These are phyloP conservation scores for Ariopsis seemanni DNA, from an alignment of 2,113 vertebrate genomes.

Conservation along the genomic window DNA sequence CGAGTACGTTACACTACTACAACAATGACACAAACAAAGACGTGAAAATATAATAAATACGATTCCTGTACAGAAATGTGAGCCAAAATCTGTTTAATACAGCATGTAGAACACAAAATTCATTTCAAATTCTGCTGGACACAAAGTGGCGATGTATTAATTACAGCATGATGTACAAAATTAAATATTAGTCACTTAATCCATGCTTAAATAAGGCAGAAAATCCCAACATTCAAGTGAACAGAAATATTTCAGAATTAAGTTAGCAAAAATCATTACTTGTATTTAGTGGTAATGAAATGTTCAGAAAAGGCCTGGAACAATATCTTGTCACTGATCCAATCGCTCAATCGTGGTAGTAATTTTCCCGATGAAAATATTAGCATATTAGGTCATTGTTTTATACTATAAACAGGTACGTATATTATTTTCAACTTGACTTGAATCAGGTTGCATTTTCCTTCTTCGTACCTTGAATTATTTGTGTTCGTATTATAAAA, in stretches of 20 bases:
- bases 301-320: slow-evolving; percentile 16
- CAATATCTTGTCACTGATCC: background rate
- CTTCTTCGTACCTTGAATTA: background rate
- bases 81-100: slow-evolving; percentile 31
- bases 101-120: slow-evolving; percentile 12
- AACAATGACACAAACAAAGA: background rate
- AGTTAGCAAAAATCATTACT: background rate
- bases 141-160: slow-evolving; percentile 26
- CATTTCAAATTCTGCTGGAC: slow-evolving; percentile 31
- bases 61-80: background rate
- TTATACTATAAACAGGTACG: background rate
- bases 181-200: slow-evolving; percentile 28
- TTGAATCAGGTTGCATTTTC: background rate
- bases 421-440: background rate
- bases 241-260: background rate
- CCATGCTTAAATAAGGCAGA: slow-evolving; percentile 15
- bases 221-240: background rate
- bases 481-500: background rate
- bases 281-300: slow-evolving; percentile 10
- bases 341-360: background rate
- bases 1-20: background rate
- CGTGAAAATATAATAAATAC: background rate
- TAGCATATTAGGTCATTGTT: background rate
- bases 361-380: background rate
- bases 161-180: slow-evolving; percentile 23